These are phyloP conservation scores for Puntigrus tetrazona DNA, from an alignment of 2,113 vertebrate species.

Conservation along the genomic window DNA sequence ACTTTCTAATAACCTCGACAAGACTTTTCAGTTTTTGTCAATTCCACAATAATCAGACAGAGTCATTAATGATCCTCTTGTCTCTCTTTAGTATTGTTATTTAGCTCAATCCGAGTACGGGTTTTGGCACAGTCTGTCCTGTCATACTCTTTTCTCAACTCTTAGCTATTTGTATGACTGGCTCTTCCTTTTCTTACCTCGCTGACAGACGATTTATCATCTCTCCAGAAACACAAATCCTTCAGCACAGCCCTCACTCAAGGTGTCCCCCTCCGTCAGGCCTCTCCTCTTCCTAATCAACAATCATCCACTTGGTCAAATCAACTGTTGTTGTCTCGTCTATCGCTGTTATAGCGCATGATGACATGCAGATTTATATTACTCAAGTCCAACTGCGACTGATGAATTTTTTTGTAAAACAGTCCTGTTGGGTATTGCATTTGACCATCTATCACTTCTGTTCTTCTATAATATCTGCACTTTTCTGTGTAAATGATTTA, in stretches of 20 bases:
- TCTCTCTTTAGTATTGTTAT: slow-evolving; percentile 3
- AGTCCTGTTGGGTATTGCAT: not conserved
- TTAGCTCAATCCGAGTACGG: not conserved
- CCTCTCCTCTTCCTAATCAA: slow-evolving; percentile 17
- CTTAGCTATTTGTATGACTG: slow-evolving; percentile 3
- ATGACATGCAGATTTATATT: slow-evolving; percentile 13
- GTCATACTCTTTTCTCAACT: not conserved
- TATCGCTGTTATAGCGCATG: not conserved
- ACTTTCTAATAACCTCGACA: not conserved
- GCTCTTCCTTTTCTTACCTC: not conserved
- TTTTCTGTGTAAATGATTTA: not conserved
- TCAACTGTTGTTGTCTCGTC: not conserved
- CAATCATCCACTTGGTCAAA: not conserved
- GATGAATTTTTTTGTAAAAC: not conserved
- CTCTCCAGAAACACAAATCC: slow-evolving; percentile 13
- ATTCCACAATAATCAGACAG: not conserved
- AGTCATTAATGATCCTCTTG: not conserved
- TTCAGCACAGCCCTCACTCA: slow-evolving; percentile 15
- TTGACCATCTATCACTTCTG: slow-evolving; percentile 3
- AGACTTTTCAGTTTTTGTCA: not conserved
- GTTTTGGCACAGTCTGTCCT: not conserved
- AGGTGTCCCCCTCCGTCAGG: slow-evolving; percentile 23
- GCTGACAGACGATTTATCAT: slow-evolving; percentile 32
- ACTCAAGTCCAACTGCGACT: not conserved
- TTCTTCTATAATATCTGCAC: not conserved